Evolutionary conservation across 2,113 vertebrate species (phyloP), one percentile per base, ranked within the genome.

Genomic region (Tetraodon nigroviridis): DNA sequence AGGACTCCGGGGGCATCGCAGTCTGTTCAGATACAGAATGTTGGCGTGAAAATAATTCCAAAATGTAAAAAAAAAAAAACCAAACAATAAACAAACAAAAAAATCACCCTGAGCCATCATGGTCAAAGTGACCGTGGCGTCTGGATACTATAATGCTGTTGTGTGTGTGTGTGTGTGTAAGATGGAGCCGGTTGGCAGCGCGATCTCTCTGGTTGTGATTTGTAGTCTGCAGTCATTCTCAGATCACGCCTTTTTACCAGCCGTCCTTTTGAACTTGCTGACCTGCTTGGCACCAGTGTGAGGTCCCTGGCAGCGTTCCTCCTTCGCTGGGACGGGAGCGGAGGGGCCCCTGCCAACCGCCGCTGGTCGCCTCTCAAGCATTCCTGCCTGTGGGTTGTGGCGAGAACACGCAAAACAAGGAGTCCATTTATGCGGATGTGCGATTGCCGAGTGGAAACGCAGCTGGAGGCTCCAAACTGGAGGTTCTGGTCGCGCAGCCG

Each of bases 271-370:
- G 74, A 81, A 79, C 73, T 70, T 57, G 58, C 15, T 88, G 84
- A 82, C 85, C 85, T 81, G 86, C 72, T 90, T 90, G 83, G 84
- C 81, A 67, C 37, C 46, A 3, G 49, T 49, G 21, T 49, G 70
- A 80, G 75, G 51, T 64, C 64, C 51, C 63, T 87, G 82, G 84
- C 84, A 76, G 61, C 59, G 78, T 61, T 78, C 76, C 63, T 61
- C 44, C 64, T 78, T 66, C 44, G 67, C 75, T 71, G 75, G 66
- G 75, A 82, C 67, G 51, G 73, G 71, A 59, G 71, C 67, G 7
- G 11, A 67, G 67, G 57, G 78, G 70, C 66, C 52, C 63, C 61
- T 74, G 75, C 81, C 74, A 78, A 70, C 56, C 67, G 32, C 61
- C 59, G 70, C 76, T 70, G 51, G 78, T 73, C 58, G 65, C 48